Conservation (phyloP, 2,888 invertebrate species). For the Endotricha flammealis region DNA sequence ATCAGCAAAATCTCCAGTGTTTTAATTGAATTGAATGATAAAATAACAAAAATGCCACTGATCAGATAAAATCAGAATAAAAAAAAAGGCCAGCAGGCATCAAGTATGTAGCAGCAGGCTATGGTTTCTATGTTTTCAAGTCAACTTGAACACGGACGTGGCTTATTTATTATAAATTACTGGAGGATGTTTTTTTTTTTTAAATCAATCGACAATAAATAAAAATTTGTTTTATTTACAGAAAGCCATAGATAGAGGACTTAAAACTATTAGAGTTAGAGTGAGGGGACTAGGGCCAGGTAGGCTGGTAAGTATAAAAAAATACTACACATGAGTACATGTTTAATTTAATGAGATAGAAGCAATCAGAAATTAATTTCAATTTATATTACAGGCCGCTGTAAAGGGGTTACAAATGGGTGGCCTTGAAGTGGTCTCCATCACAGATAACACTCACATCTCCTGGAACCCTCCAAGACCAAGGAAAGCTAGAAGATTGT, state of each 20-base stretch:
- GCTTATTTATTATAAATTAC: no score
- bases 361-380: no score
- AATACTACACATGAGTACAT: constrained; percentile 3
- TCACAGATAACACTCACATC: constrained; percentile 94
- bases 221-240: constrained; percentile 50
- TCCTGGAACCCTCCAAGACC: constrained; percentile 90
- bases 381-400: constrained; percentile 83
- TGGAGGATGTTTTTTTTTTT: constrained; percentile 1
- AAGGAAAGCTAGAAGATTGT: constrained; percentile 90
- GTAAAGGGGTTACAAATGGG: constrained; percentile 96
- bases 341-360: no score
- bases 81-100: no score
- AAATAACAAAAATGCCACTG: no score
- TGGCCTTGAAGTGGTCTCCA: constrained; percentile 92
- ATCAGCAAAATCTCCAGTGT: no score
- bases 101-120: no score
- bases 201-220: no score
- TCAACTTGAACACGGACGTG: no score
- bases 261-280: constrained; percentile 85
- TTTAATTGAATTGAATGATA: no score
- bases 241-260: constrained; percentile 85
- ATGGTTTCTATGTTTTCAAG: no score
- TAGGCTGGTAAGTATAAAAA: constrained; percentile 89
- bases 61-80: no score
- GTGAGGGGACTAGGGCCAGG: constrained; percentile 93